Conservation (phyloP, 2,888 invertebrate genomes). For the Eumerus sabulonum region DNA sequence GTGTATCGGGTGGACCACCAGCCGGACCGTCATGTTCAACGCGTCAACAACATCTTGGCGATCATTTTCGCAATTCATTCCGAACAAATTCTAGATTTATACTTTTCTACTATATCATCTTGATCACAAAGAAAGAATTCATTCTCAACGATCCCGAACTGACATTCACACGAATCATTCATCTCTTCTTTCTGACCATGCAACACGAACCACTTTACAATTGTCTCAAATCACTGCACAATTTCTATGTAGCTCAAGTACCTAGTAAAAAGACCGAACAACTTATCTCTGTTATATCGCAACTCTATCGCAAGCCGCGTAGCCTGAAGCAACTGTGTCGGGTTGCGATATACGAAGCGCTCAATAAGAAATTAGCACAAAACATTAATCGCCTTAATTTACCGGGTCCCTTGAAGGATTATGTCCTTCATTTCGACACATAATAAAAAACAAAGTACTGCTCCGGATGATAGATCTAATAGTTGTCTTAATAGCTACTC, state of each 20-base stretch:
- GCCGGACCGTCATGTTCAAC: slow-evolving; percentile 59
- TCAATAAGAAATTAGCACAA: slow-evolving; percentile 83
- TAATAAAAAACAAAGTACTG: slow-evolving; percentile 72
- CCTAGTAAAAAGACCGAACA: slow-evolving; percentile 83
- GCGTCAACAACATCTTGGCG: slow-evolving; percentile 71
- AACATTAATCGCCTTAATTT: slow-evolving; percentile 84
- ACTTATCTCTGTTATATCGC: slow-evolving; percentile 82
- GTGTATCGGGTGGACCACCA: slow-evolving; percentile 61
- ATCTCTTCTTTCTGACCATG: slow-evolving; percentile 84
- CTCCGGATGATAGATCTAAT: background rate
- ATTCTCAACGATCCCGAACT: slow-evolving; percentile 82
- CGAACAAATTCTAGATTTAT: slow-evolving; percentile 81
- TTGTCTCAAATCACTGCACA: slow-evolving; percentile 84
- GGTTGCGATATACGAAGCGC: slow-evolving; percentile 84
- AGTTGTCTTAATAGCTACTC: background rate
- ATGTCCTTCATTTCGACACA: slow-evolving; percentile 84
- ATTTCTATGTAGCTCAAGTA: slow-evolving; percentile 83
- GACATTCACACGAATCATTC: slow-evolving; percentile 83
- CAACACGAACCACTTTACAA: slow-evolving; percentile 84
- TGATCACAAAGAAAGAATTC: slow-evolving; percentile 84
- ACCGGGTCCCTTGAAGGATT: slow-evolving; percentile 84
- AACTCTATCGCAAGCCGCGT: slow-evolving; percentile 84
- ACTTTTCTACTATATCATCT: slow-evolving; percentile 85
- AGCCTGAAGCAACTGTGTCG: slow-evolving; percentile 86
- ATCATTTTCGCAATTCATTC: slow-evolving; percentile 78